These are phyloP conservation scores for Tragelaphus strepsiceros DNA, from an alignment of 2,113 vertebrate species.

Conservation along the genomic window DNA sequence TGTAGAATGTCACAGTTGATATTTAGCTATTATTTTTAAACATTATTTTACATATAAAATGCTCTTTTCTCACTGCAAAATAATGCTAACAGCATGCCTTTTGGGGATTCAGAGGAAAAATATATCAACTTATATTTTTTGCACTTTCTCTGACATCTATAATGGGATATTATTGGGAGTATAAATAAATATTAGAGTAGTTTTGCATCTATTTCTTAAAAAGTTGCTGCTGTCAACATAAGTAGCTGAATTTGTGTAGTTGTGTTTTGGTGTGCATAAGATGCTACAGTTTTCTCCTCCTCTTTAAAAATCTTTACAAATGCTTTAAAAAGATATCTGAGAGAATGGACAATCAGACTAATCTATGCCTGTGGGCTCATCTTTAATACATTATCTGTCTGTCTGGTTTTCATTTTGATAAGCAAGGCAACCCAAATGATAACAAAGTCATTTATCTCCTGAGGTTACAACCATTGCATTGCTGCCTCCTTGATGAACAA, in stretches of 20 bases:
- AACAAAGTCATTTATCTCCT: background rate
- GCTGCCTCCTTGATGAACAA: background rate
- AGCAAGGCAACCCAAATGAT: background rate
- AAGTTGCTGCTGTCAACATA: background rate
- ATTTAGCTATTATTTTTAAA: conserved; percentile 45
- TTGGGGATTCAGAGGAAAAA: background rate
- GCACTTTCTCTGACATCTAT: background rate
- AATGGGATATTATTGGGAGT: background rate
- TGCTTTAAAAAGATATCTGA: conserved; percentile 8
- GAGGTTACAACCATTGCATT: background rate
- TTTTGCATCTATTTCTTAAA: background rate
- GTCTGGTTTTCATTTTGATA: conserved; percentile 37
- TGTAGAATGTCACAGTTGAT: conserved; percentile 49
- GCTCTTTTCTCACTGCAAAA: background rate
- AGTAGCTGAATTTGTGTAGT: background rate
- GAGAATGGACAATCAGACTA: conserved; percentile 9
- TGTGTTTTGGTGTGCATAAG: background rate
- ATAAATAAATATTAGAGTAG: background rate
- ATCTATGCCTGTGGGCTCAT: conserved; percentile 37
- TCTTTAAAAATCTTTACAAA: background rate
- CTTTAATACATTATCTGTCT: conserved; percentile 46
- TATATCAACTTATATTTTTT: background rate
- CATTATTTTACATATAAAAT: background rate
- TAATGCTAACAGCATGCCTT: background rate
- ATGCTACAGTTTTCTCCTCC: background rate